Conservation (phyloP, 2,797 vertebrate genomes). For the Clarias fuscus region DNA sequence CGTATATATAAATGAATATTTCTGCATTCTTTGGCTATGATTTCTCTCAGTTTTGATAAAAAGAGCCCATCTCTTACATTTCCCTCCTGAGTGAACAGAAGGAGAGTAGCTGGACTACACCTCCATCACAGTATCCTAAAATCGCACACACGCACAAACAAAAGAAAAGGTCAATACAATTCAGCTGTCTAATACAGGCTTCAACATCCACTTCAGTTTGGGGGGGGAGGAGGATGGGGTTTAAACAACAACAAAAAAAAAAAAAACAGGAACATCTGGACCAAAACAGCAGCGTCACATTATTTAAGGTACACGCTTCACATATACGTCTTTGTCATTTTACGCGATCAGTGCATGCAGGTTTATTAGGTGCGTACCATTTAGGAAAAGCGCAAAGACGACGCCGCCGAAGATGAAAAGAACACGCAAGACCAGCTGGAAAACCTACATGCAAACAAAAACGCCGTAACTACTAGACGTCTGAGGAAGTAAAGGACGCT, state of each 20-base stretch:
- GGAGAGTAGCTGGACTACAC: slow-evolving; percentile 21
- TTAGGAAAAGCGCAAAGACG: background rate
- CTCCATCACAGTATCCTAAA: slow-evolving; percentile 42
- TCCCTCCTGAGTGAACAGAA: slow-evolving; percentile 31
- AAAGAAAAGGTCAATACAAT: slow-evolving; percentile 5
- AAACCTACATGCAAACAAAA: slow-evolving; percentile 23
- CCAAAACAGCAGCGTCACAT: slow-evolving; percentile 18
- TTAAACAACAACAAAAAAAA: background rate
- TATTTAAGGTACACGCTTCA: slow-evolving; percentile 2
- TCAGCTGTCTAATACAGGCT: background rate
- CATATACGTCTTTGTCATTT: background rate
- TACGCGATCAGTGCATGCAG: slow-evolving; percentile 33
- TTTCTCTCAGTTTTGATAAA: slow-evolving; percentile 26
- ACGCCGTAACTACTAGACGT: background rate
- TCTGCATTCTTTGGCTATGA: slow-evolving; percentile 53
- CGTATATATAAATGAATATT: slow-evolving; percentile 2
- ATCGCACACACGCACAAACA: background rate
- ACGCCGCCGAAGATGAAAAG: background rate
- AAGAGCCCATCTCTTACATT: slow-evolving; percentile 14
- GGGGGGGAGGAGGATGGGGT: no score
- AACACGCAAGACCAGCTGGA: background rate
- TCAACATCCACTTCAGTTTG: background rate
- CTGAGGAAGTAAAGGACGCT: slow-evolving; percentile 11
- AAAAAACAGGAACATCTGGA: background rate
- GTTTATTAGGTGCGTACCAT: slow-evolving; percentile 18